These are phyloP conservation scores for Platyura marginata DNA, from an alignment of 1,140 invertebrate genomes.

Conservation along the genomic window DNA sequence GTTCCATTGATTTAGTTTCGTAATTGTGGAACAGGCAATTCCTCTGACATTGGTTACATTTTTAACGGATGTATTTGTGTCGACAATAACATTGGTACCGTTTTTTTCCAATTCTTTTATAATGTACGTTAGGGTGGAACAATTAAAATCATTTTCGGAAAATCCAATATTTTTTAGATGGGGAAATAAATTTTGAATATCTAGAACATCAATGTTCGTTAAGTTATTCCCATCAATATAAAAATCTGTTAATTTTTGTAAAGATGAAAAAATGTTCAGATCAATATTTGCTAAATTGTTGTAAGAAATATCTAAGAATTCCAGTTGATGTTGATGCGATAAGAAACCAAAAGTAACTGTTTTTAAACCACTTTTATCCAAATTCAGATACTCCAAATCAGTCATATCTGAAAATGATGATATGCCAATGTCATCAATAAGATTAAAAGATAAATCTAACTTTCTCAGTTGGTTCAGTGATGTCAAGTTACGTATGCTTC, in stretches of 20 bases:
- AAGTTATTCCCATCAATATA: not conserved
- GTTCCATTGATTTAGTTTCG: too few relatives aligned
- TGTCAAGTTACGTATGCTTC: not conserved
- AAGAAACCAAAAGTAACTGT: not conserved
- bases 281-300: not conserved
- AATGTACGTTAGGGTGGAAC: not conserved
- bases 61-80: not conserved
- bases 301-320: not conserved
- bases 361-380: not conserved
- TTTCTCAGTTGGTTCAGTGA: not conserved
- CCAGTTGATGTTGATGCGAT: not conserved
- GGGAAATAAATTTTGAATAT: not conserved
- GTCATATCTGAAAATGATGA: not conserved
- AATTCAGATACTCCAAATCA: not conserved
- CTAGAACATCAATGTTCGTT: not conserved
- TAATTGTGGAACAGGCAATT: not conserved
- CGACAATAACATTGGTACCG: not conserved
- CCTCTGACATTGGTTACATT: not conserved
- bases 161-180: not conserved
- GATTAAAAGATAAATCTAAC: not conserved
- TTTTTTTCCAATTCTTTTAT: not conserved
- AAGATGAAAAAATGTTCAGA: not conserved
- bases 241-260: not conserved
- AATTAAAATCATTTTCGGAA: not conserved
- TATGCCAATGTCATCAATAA: not conserved